Evolutionary conservation across 2,888 invertebrate genomes (phyloP).

Genomic region (Physocephala rufipes): DNA sequence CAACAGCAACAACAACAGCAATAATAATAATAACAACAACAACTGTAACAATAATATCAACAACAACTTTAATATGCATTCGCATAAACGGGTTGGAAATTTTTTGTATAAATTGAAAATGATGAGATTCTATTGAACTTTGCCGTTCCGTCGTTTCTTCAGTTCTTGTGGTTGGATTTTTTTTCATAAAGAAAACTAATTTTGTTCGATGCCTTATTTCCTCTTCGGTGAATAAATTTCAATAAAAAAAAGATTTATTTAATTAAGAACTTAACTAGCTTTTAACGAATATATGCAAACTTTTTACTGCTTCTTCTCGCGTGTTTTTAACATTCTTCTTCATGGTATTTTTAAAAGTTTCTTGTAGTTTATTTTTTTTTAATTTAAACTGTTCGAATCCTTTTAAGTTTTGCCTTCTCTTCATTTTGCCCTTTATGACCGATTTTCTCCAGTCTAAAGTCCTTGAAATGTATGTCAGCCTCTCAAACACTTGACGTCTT

Average conservation of each 20-base stretch:
- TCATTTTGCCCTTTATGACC: neutral
- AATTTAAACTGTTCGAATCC: neutral
- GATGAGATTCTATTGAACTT: slow-evolving; percentile 11
- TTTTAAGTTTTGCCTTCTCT: neutral
- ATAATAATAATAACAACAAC: too few relatives aligned
- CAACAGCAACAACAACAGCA: too few relatives aligned
- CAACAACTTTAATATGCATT: too few relatives aligned
- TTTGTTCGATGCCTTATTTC: neutral
- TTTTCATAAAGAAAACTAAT: neutral
- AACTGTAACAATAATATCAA: too few relatives aligned
- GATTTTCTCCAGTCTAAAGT: neutral
- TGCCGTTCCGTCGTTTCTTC: neutral
- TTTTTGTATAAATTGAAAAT: slow-evolving; percentile 3
- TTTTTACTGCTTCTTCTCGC: too few relatives aligned
- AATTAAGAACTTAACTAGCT: neutral
- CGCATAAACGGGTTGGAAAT: too few relatives aligned
- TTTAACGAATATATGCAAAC: too few relatives aligned
- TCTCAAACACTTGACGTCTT: neutral
- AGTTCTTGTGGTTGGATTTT: neutral
- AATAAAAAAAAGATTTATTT: slow-evolving; percentile 12
- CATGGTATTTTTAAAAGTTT: neutral
- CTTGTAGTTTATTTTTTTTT: too few relatives aligned
- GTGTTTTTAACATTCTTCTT: neutral
- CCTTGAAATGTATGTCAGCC: neutral
- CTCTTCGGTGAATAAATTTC: slow-evolving; percentile 11